phyloP scores from a whole-genome alignment of 2,797 vertebrate species.

The Percopsis omiscomaycus region DNA sequence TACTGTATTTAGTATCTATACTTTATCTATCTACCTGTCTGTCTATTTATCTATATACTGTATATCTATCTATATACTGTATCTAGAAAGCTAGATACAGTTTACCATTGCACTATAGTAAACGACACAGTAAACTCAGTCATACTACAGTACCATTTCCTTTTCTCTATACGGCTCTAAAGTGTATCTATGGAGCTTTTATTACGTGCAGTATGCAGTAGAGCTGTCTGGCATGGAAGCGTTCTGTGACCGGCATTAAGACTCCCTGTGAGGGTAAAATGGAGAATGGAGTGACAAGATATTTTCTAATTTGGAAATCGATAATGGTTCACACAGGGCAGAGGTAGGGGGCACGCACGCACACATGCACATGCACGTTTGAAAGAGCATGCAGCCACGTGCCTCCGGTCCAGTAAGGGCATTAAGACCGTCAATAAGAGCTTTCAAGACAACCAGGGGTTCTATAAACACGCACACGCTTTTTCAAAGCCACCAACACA shows the following conservation, averaged over 20 bases:
- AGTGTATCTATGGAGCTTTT: background rate
- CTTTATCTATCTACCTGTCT: no score
- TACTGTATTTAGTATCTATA: no score
- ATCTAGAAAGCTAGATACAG: no score
- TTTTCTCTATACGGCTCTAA: background rate
- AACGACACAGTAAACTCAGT: no score
- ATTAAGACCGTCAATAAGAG: conserved; percentile 72
- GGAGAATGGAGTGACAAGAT: conserved; percentile 39
- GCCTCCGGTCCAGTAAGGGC: conserved; percentile 66
- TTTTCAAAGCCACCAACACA: conserved; percentile 5
- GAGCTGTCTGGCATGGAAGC: conserved; percentile 4
- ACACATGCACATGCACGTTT: conserved; percentile 32
- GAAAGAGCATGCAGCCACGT: conserved; percentile 60
- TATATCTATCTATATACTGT: no score
- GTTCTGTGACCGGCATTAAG: conserved; percentile 32
- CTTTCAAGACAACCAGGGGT: conserved; percentile 75
- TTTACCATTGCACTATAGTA: no score
- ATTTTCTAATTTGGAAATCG: conserved; percentile 48
- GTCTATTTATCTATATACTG: no score
- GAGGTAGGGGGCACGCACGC: conserved; percentile 31
- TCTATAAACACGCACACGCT: conserved; percentile 45
- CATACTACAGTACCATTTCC: background rate
- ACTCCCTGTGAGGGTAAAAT: conserved; percentile 44
- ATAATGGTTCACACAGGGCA: conserved; percentile 49
- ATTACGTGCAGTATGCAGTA: background rate